A percentile compares a stretch with the other conserved stretches of the same genome.
Conservation (phyloP, 2,797 vertebrate species). For the Hippopotamyrus pictus region DNA sequence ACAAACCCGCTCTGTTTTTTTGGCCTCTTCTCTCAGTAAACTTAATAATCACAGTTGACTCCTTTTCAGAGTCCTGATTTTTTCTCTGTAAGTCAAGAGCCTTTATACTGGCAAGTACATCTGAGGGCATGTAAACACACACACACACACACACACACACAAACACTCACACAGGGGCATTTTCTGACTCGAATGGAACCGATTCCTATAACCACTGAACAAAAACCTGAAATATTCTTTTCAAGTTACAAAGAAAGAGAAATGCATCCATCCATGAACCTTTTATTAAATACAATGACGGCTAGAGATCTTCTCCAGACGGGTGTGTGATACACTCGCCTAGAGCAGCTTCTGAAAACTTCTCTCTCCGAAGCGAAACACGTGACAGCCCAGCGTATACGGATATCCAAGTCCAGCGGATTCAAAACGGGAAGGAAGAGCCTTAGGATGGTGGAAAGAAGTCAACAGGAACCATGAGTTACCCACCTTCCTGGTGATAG, state of each 20-base stretch:
- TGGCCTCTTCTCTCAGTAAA: background rate
- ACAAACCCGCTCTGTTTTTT: background rate
- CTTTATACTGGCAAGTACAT: constrained; percentile 1
- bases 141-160: background rate
- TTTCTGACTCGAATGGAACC: background rate
- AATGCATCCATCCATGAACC: background rate
- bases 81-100: background rate
- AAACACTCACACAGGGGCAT: background rate
- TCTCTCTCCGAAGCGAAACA: background rate
- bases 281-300: background rate
- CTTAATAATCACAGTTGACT: background rate
- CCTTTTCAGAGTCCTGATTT: background rate
- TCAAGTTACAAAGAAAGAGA: background rate
- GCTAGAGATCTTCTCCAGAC: background rate
- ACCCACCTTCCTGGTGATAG: constrained; percentile 91
- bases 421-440: background rate
- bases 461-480: background rate
- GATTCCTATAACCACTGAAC: background rate
- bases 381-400: background rate
- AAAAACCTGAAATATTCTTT: background rate
- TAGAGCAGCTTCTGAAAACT: background rate
- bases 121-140: background rate
- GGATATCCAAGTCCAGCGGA: constrained; percentile 1
- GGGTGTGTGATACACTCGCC: background rate
- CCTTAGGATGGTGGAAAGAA: background rate